phyloP scores from a whole-genome alignment of 30 jellyfish, hydroid and myxozoan genomes.

The Aurelia aurita complex sp. Pacific region DNA sequence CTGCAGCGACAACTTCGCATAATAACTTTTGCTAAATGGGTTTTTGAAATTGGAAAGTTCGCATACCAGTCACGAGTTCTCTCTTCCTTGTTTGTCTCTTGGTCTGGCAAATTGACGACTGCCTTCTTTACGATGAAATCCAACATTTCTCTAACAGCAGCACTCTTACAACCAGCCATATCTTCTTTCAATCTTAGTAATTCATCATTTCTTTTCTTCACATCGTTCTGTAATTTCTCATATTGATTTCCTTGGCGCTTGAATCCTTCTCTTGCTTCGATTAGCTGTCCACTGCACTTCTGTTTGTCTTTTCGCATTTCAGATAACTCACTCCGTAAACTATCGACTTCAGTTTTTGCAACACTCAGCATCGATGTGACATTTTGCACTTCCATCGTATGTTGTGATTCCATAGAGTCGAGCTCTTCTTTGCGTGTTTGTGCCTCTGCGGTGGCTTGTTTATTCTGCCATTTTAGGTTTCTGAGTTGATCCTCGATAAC shows the following conservation, averaged over 20 bases:
- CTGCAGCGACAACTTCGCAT: too few species aligned
- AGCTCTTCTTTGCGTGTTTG: conserved; percentile 23
- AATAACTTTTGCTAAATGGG: too few species aligned
- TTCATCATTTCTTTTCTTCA: conserved; percentile 45
- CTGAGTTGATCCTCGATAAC: conserved; percentile 47
- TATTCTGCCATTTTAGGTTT: conserved; percentile 55
- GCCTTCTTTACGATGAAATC: conserved; percentile 61
- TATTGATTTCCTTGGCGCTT: conserved; percentile 7
- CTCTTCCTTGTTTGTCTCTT: not conserved
- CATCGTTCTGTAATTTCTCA: conserved; percentile 17
- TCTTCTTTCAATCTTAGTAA: conserved; percentile 37
- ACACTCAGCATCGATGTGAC: conserved; percentile 29
- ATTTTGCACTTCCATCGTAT: conserved; percentile 36
- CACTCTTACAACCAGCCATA: conserved; percentile 52
- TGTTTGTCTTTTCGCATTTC: conserved; percentile 51
- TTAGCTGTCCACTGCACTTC: conserved; percentile 25
- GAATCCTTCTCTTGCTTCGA: conserved; percentile 33
- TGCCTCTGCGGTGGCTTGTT: conserved; percentile 48
- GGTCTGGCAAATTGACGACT: conserved; percentile 9
- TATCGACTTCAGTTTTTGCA: conserved; percentile 39
- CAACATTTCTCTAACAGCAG: conserved; percentile 60
- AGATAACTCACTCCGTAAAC: conserved; percentile 38
- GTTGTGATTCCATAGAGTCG: conserved; percentile 18
- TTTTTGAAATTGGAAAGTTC: not conserved
- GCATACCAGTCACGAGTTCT: conserved; percentile 10